Conservation (phyloP, 2,888 invertebrate species). For the Hypselothyrea guttata region DNA sequence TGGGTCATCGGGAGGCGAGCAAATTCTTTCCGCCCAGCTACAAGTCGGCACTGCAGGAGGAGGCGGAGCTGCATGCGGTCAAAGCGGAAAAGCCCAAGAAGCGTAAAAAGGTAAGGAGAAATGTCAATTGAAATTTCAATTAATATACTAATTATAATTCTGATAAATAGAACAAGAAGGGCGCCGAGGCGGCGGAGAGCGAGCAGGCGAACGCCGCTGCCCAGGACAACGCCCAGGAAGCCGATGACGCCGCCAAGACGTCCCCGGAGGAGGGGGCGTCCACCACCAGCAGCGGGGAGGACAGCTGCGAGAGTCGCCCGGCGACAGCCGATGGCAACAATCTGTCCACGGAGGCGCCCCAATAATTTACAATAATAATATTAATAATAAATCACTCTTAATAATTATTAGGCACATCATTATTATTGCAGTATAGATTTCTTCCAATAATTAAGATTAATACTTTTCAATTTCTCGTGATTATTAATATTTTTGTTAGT, state of each 20-base stretch:
- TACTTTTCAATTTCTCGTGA: too few relatives aligned
- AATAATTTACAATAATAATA: too few relatives aligned
- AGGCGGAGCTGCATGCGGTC: conserved; percentile 68
- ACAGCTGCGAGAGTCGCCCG: conserved; percentile 62
- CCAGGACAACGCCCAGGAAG: conserved; percentile 48
- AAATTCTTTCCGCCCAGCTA: conserved; percentile 86
- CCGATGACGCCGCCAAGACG: conserved; percentile 55
- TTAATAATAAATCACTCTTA: too few relatives aligned
- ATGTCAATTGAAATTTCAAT: background rate
- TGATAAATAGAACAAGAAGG: conserved; percentile 58
- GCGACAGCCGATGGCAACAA: conserved; percentile 64
- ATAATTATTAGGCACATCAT: too few relatives aligned
- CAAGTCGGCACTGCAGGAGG: conserved; percentile 83
- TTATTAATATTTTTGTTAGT: too few relatives aligned
- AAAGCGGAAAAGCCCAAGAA: conserved; percentile 83
- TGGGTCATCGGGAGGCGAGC: conserved; percentile 86
- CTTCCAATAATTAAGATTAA: too few relatives aligned
- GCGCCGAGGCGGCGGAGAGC: conserved; percentile 44
- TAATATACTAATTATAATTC: background rate
- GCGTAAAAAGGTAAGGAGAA: conserved; percentile 75
- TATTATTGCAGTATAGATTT: too few relatives aligned
- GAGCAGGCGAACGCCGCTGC: conserved; percentile 29
- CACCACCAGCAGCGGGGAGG: conserved; percentile 66
- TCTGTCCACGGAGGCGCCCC: conserved; percentile 23
- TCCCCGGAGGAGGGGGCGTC: conserved; percentile 68